These are phyloP conservation scores for Himalopsyche anomala DNA, from an alignment of 2,888 invertebrate species.

Conservation along the genomic window DNA sequence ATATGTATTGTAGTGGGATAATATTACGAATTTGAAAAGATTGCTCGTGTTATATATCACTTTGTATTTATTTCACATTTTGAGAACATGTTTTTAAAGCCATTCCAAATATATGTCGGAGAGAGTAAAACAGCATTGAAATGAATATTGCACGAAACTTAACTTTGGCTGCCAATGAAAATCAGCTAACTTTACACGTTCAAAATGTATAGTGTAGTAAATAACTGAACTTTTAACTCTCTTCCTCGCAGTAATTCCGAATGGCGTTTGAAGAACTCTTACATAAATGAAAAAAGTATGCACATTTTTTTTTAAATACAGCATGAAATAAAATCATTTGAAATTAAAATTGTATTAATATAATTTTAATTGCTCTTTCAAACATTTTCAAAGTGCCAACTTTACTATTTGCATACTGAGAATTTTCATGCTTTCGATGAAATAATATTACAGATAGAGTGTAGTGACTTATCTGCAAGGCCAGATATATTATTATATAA, in stretches of 20 bases:
- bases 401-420: too few species aligned
- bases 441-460: too few species aligned
- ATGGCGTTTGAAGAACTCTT: slow-evolving; percentile 1
- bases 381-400: too few species aligned
- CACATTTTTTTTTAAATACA: too few species aligned
- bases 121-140: slow-evolving; percentile 18
- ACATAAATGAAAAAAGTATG: neutral
- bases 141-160: slow-evolving; percentile 38
- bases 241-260: neutral
- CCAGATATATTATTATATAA: neutral
- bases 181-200: slow-evolving; percentile 41
- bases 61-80: neutral
- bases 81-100: neutral
- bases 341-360: too few species aligned
- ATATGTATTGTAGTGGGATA: too few species aligned
- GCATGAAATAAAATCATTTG: too few species aligned
- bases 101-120: neutral
- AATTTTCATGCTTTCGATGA: too few species aligned
- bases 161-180: slow-evolving; percentile 38
- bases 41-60: too few species aligned
- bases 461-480: too few species aligned
- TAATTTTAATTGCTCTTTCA: too few species aligned
- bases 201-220: slow-evolving; percentile 24
- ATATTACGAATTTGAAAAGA: too few species aligned
- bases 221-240: slow-evolving; percentile 32